A percentile compares a stretch with the other conserved stretches of the same genome.
Conservation (phyloP, 1,140 invertebrate species). For the Pollicipes pollicipes region DNA sequence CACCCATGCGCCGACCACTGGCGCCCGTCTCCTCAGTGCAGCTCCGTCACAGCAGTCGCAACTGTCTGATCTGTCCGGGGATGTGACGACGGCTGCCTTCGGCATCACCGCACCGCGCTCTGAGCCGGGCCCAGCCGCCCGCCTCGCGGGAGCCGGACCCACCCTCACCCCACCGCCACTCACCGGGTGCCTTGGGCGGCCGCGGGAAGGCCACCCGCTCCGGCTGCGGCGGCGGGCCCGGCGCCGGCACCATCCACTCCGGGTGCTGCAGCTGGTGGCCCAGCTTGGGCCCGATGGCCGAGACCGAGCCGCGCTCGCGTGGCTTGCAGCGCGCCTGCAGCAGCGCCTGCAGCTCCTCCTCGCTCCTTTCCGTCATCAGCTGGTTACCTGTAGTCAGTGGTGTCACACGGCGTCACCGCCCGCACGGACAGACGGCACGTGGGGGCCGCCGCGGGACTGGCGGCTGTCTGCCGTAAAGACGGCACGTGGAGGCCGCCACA, state of each 20-base stretch:
- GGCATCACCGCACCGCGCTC: too few relatives aligned
- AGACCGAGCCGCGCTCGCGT: not conserved
- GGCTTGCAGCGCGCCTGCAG: not conserved
- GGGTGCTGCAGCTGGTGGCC: conserved; percentile 40
- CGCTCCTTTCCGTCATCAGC: not conserved
- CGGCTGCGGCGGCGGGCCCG: conserved; percentile 55
- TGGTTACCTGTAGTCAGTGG: not conserved
- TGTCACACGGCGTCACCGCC: too few relatives aligned
- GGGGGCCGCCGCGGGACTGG: too few relatives aligned
- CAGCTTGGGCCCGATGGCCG: conserved; percentile 40
- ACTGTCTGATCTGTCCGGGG: too few relatives aligned
- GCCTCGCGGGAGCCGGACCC: too few relatives aligned
- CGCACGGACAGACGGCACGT: not conserved
- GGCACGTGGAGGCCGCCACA: too few relatives aligned
- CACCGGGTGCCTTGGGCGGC: conserved; percentile 61
- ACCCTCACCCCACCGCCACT: conserved; percentile 1
- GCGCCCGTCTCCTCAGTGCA: too few relatives aligned
- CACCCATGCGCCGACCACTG: too few relatives aligned
- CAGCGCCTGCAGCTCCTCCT: not conserved
- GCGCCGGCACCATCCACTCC: conserved; percentile 63
- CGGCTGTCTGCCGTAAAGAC: too few relatives aligned
- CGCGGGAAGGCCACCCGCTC: conserved; percentile 64
- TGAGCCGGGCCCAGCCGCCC: too few relatives aligned
- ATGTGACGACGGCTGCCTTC: too few relatives aligned
- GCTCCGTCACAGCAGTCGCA: too few relatives aligned